These are phyloP conservation scores for Sympetrum striolatum DNA, from an alignment of 2,888 invertebrate genomes.

Conservation along the genomic window DNA sequence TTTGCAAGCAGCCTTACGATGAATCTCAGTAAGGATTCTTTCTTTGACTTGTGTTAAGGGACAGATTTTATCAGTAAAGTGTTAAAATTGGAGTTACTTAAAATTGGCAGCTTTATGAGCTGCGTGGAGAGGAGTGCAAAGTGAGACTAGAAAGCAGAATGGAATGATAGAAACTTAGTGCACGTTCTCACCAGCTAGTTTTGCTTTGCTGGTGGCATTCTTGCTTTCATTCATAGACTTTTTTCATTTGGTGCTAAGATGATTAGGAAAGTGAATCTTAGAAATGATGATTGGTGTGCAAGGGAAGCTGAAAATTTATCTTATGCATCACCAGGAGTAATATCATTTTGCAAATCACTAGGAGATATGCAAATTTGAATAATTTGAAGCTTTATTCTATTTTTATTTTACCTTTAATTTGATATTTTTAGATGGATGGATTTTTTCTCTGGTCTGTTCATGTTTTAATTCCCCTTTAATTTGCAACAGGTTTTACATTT, in stretches of 20 bases:
- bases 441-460: background rate
- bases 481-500: slow-evolving; percentile 90
- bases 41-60: background rate
- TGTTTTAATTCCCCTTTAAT: background rate
- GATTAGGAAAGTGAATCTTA: too few species aligned
- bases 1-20: slow-evolving; percentile 96
- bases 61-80: background rate
- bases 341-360: too few species aligned
- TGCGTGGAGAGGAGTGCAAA: background rate
- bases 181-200: background rate
- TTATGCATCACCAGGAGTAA: too few species aligned
- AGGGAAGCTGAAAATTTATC: too few species aligned
- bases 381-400: too few species aligned
- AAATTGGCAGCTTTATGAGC: background rate
- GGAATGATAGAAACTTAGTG: background rate
- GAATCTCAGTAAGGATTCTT: slow-evolving; percentile 83
- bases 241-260: background rate
- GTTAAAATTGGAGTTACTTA: background rate
- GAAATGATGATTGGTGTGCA: too few species aligned
- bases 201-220: background rate
- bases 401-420: too few species aligned
- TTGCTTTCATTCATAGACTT: background rate
- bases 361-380: too few species aligned
- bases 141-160: background rate
- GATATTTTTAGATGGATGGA: background rate